Percentiles rank a stretch among this genome's conserved stretches.
Conservation (phyloP, 1,140 invertebrate species). For the Aphelenchoides fujianensis region DNA sequence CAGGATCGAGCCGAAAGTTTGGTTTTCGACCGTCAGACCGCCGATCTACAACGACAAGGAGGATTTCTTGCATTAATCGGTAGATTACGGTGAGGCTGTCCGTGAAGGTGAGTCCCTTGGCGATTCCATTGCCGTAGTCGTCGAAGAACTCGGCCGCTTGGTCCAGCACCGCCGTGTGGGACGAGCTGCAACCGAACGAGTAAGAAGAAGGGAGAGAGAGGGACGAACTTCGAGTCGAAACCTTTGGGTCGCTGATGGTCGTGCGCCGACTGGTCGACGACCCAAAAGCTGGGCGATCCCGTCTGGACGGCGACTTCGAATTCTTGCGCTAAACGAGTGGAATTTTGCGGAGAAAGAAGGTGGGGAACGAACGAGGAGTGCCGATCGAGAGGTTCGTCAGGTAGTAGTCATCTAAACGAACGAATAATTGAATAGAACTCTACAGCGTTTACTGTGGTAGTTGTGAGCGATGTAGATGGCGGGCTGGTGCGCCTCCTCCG, state of each 20-base stretch:
- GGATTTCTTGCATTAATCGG: not conserved
- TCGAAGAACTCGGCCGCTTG: slow-evolving; percentile 2
- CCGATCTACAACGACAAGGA: not conserved
- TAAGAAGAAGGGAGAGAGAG: too few species aligned
- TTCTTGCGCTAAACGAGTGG: not conserved
- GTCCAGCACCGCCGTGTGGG: not conserved
- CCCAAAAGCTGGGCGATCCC: not conserved
- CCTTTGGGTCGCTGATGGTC: not conserved
- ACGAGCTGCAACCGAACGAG: not conserved
- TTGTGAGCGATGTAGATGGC: not conserved
- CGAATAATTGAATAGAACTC: too few species aligned
- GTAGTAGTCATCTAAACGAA: slow-evolving; percentile 1
- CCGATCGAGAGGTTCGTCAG: not conserved
- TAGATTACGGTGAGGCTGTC: not conserved
- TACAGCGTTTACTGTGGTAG: too few species aligned
- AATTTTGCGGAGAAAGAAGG: too few species aligned
- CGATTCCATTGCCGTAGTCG: not conserved
- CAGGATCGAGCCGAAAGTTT: slow-evolving; percentile 10
- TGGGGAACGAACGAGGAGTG: not conserved
- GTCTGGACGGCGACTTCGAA: not conserved
- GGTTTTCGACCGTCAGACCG: not conserved
- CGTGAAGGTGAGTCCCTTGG: not conserved
- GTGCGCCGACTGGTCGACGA: not conserved
- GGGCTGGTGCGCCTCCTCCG: not conserved
- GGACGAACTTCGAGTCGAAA: not conserved